Evolutionary conservation across 2,113 vertebrate species (phyloP), one percentile per base, ranked within the genome.

Genomic region (Cnemophilus loriae): DNA sequence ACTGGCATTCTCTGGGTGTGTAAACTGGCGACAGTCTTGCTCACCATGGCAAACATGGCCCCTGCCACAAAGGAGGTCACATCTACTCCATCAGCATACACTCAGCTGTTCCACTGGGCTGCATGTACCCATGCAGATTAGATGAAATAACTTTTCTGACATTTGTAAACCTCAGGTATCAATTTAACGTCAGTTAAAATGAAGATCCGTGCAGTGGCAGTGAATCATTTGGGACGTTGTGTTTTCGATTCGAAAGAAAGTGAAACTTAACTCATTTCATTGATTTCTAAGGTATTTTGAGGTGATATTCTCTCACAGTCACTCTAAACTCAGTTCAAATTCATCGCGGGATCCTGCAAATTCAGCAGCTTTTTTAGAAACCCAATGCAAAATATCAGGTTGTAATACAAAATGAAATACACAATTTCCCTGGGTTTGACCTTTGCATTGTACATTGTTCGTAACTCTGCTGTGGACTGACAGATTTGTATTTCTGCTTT

Each of bases 1-100:
- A 30, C 26, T 78, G 32, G 18, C 16, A 6, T 11, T 5, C 41
- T 91, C 33, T 71, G 35, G 12, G 5, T 59, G 52, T 11, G 11
- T 44, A 21, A 69, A 44, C 8, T 39, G 21, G 12, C 0, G 6
- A 30, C 18, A n/a, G 1, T 24, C 41, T 35, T 55, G 37, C 2
- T 55, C 22, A n/a, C 24, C 3, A 3, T 7, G 19, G 24, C 3
- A 9, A 86, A 20, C 0, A 0, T 15, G 42, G 5, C 2, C 4
- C 32, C 14, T 26, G 5, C 6, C 20, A 50, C 27, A 35, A 37
- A 59, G 21, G 9, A 35, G 44, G 23, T 39, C 11, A 10, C 2
- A 6, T 61, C 50, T 30, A 8, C 30, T 61, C 39, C 21, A 11
- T 70, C 53, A 52, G 23, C 33, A 67, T 17, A 11, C 6, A 8